phyloP scores from a whole-genome alignment of 1,140 invertebrate species.

The Piezodorus guildinii region DNA sequence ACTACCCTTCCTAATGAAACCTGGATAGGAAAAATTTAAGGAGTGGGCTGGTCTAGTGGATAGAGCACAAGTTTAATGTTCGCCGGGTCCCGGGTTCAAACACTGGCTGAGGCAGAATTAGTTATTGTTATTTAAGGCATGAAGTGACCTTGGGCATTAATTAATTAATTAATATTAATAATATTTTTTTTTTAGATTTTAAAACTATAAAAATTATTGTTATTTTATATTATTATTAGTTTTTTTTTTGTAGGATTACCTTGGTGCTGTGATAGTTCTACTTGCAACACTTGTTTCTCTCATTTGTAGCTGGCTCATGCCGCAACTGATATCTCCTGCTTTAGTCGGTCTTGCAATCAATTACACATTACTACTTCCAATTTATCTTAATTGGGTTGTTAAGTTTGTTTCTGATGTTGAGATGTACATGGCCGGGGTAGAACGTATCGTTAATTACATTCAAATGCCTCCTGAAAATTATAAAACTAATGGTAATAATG shows the following conservation, averaged over 20 bases:
- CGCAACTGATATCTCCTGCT: slow-evolving; percentile 44
- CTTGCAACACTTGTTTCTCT: slow-evolving; percentile 53
- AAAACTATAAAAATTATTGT: too few relatives aligned
- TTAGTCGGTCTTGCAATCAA: slow-evolving; percentile 61
- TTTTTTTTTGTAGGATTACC: slow-evolving; percentile 51
- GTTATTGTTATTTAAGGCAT: too few relatives aligned
- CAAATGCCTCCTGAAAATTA: slow-evolving; percentile 45
- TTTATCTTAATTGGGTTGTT: slow-evolving; percentile 71
- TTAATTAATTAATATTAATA: too few relatives aligned
- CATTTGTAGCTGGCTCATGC: slow-evolving; percentile 40
- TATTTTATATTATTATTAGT: too few relatives aligned
- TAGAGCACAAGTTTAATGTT: too few relatives aligned
- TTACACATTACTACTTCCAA: slow-evolving; percentile 66
- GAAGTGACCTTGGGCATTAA: too few relatives aligned
- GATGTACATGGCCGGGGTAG: slow-evolving; percentile 65
- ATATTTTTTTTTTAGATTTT: too few relatives aligned
- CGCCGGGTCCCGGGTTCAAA: too few relatives aligned
- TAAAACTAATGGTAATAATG: slow-evolving; percentile 23
- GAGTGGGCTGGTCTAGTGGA: too few relatives aligned
- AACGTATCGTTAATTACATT: slow-evolving; percentile 52
- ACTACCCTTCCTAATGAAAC: too few relatives aligned
- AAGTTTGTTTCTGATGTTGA: slow-evolving; percentile 67
- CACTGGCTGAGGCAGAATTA: too few relatives aligned
- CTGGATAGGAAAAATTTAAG: too few relatives aligned
- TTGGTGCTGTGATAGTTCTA: slow-evolving; percentile 65